These are phyloP conservation scores for Arge pagana DNA, from an alignment of 2,888 invertebrate species.

Conservation along the genomic window DNA sequence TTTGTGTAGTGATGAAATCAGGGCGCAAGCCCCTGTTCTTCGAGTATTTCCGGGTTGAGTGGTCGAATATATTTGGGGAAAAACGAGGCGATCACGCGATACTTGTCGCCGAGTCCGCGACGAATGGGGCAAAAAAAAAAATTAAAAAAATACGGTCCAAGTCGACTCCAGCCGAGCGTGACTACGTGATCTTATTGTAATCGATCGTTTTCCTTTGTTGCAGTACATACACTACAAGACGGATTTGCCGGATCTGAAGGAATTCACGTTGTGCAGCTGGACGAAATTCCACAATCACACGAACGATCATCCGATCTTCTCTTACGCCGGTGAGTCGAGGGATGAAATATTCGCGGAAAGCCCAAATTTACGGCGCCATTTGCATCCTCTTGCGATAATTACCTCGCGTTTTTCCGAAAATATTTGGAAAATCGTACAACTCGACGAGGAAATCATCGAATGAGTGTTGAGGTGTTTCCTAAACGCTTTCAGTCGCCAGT, in stretches of 20 bases:
- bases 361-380: neutral
- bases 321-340: conserved; percentile 83
- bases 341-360: conserved; percentile 44
- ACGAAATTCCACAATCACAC: conserved; percentile 81
- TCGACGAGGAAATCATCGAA: no score
- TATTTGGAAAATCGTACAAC: no score
- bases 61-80: no score
- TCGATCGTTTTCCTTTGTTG: conserved; percentile 49
- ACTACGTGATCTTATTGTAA: neutral
- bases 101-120: neutral
- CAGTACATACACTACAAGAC: conserved; percentile 78
- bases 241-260: conserved; percentile 74
- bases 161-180: neutral
- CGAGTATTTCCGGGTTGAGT: no score
- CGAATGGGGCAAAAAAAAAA: neutral
- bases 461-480: no score
- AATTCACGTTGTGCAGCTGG: conserved; percentile 85
- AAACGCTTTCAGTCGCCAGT: no score
- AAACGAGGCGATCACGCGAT: conserved; percentile 19
- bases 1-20: no score
- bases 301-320: conserved; percentile 81
- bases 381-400: no score
- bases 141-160: neutral
- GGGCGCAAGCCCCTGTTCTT: no score
- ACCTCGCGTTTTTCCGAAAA: no score